Evolutionary conservation across 2,113 vertebrate genomes (phyloP), one percentile per base, ranked within the genome.

Genomic region (Lipophrys pholis): DNA sequence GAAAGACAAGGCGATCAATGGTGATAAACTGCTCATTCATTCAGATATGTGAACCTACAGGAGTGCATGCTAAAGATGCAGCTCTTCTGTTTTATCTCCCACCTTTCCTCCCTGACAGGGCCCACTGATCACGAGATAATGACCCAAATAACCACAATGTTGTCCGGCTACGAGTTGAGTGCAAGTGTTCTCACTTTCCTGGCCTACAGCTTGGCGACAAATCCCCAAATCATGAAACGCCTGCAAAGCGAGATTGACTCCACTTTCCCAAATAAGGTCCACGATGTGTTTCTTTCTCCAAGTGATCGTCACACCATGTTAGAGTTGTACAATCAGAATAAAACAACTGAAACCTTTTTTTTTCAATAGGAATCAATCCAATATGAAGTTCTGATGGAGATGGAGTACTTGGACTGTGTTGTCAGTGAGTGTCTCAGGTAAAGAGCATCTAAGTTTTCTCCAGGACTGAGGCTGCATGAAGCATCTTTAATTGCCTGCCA

Each of bases 331-430:
- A 30, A 30, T 30, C 21, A 30, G 21, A 30, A 30, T 30, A 30
- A 30, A 30, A 30, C 21, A 30, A 30, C 21, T 30, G 21, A 30
- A 30, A 30, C 21, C 4, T 30, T 30, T 30, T 2, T 30, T 30
- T 4, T 30, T 30, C 21, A 30, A 30, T 30, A 93, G 93, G 80
- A 77, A 11, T 6, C 84, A 6, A 81, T 92, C 36, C 91, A 80
- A 0, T 96, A 95, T 14, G 87, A 76, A 0, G 1, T 53, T 0
- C 5, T 96, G 71, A 66, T 65, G 35, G 91, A 96, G 73, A 94
- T 97, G 93, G 94, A 96, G 8, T 96, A 95, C 54, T 69, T 97
- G 0, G 93, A 96, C 21, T 91, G 93, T 92, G 95, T 94, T 39
- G 66, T 96, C 79, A 94, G 78, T 0, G 94, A 97, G 80, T 67